Percentiles rank a stretch among this genome's conserved stretches.
Conservation (phyloP, 2,113 vertebrate genomes). For the Taurulus bubalis region DNA sequence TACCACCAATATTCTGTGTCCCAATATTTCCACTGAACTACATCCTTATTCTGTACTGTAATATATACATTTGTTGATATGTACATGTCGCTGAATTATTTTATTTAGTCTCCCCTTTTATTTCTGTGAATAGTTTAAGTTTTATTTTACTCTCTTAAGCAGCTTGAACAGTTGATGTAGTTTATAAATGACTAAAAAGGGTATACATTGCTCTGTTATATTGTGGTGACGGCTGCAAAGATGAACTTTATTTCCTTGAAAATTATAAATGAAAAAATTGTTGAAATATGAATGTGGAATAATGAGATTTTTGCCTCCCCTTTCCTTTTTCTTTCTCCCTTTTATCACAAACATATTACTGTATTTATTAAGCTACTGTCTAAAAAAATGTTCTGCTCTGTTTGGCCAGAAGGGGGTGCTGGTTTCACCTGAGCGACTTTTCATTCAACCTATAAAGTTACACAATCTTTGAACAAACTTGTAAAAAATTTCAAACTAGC, state of each 20-base stretch:
- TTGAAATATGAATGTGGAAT: slow-evolving; percentile 68
- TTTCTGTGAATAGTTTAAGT: slow-evolving; percentile 73
- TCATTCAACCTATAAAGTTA: slow-evolving; percentile 55
- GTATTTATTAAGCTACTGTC: slow-evolving; percentile 36
- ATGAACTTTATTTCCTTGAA: slow-evolving; percentile 52
- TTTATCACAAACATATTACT: slow-evolving; percentile 19
- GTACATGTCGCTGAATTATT: slow-evolving; percentile 81
- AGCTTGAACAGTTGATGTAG: slow-evolving; percentile 80
- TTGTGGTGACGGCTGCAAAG: slow-evolving; percentile 83
- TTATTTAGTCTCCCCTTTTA: slow-evolving; percentile 62
- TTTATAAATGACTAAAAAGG: slow-evolving; percentile 59
- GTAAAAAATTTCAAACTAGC: slow-evolving; percentile 71
- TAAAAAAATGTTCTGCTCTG: slow-evolving; percentile 32
- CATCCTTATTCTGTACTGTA: slow-evolving; percentile 66
- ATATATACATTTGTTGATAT: slow-evolving; percentile 79
- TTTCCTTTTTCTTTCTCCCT: neutral
- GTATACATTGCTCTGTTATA: slow-evolving; percentile 67
- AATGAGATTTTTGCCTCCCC: slow-evolving; percentile 46
- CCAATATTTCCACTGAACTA: slow-evolving; percentile 58
- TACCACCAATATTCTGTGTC: slow-evolving; percentile 45
- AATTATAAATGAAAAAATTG: slow-evolving; percentile 53
- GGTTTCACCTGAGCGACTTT: slow-evolving; percentile 48
- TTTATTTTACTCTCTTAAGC: slow-evolving; percentile 66
- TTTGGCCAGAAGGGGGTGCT: slow-evolving; percentile 62
- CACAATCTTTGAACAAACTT: slow-evolving; percentile 44